These are phyloP conservation scores for Helicolenus hilgendorfi DNA, from an alignment of 2,797 vertebrate species.

Conservation along the genomic window DNA sequence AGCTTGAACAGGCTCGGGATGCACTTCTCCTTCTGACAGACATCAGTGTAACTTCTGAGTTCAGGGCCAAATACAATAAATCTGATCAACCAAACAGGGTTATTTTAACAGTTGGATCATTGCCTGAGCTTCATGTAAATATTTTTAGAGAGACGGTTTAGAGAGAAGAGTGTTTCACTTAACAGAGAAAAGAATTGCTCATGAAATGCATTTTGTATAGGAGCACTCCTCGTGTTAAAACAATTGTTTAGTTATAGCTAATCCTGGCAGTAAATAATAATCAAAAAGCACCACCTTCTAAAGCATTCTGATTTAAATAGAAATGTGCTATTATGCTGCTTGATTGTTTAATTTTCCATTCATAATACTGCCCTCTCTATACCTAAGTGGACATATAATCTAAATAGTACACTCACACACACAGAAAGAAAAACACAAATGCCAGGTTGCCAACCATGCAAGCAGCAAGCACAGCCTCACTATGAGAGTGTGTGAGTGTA, in stretches of 20 bases:
- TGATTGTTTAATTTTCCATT: background rate
- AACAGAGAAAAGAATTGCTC: background rate
- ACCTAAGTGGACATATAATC: conserved; percentile 8
- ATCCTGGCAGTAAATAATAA: background rate
- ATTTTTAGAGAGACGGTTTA: conserved; percentile 11
- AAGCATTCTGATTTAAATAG: background rate
- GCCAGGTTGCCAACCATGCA: background rate
- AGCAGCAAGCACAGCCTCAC: background rate
- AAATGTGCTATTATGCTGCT: background rate
- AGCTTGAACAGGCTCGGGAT: conserved; percentile 20
- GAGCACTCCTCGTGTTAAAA: background rate
- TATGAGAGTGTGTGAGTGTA: background rate
- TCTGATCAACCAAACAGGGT: conserved; percentile 15
- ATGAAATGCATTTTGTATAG: background rate
- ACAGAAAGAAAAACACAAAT: background rate
- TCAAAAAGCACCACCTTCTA: background rate
- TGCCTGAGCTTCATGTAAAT: conserved; percentile 30
- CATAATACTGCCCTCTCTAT: conserved; percentile 43
- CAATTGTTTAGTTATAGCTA: background rate
- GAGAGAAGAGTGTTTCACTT: background rate
- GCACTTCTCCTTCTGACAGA: conserved; percentile 26
- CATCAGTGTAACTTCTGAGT: conserved; percentile 12
- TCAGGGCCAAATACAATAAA: conserved; percentile 33
- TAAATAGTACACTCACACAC: background rate
- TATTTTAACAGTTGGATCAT: conserved; percentile 29